Percentiles rank a stretch among this genome's conserved stretches.
These are phyloP conservation scores for Campodea augens DNA, from an alignment of 1,140 invertebrate species.

Conservation along the genomic window DNA sequence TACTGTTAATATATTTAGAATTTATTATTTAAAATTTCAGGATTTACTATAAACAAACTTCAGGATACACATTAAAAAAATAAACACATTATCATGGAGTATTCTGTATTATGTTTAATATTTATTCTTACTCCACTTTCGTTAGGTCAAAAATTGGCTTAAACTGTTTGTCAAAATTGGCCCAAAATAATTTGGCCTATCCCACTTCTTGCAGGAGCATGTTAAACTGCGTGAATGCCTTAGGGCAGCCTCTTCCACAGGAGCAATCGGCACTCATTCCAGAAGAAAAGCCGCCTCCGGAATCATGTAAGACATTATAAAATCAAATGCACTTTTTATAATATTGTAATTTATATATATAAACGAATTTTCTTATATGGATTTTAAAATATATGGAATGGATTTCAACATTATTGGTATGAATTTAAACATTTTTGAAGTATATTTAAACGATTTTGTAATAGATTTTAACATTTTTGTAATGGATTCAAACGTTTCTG, in stretches of 20 bases:
- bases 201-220: constrained; percentile 48
- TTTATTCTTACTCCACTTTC: no score
- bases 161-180: no score
- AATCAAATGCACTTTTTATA: constrained; percentile 1
- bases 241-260: constrained; percentile 53
- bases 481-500: neutral
- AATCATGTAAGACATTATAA: constrained; percentile 47
- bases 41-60: no score
- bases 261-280: constrained; percentile 52
- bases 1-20: no score
- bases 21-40: no score
- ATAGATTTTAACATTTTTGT: neutral
- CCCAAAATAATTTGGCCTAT: no score
- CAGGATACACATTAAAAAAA: no score
- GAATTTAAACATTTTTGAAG: neutral
- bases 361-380: neutral
- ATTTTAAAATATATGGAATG: neutral
- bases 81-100: no score
- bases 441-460: neutral
- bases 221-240: constrained; percentile 64
- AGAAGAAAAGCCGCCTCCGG: constrained; percentile 56
- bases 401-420: neutral
- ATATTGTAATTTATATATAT: neutral
- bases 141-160: no score
- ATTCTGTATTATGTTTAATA: no score